Conservation (phyloP, 1,140 invertebrate genomes). For the Camponotus floridanus region DNA sequence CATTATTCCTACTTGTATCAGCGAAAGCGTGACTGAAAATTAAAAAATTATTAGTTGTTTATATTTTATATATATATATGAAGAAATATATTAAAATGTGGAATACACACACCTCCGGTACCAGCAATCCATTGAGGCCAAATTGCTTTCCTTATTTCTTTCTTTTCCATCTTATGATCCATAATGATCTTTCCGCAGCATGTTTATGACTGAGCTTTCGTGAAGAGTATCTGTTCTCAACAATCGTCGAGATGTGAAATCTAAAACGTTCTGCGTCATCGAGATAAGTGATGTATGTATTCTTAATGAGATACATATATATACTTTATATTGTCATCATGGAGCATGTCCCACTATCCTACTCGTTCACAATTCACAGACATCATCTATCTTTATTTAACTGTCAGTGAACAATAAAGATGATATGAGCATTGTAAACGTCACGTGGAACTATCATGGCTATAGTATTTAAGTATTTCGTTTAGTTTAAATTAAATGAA, state of each 20-base stretch:
- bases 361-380: too few relatives aligned
- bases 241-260: background rate
- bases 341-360: too few relatives aligned
- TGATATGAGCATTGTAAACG: too few relatives aligned
- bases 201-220: background rate
- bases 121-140: constrained; percentile 73
- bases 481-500: too few relatives aligned
- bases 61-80: constrained; percentile 3
- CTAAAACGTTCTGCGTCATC: background rate
- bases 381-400: too few relatives aligned
- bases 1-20: constrained; percentile 66
- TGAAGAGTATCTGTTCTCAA: background rate
- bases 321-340: too few relatives aligned
- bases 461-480: too few relatives aligned
- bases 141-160: background rate
- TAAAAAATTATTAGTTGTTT: background rate
- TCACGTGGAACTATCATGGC: too few relatives aligned
- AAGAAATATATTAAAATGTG: background rate
- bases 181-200: constrained; percentile 1
- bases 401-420: too few relatives aligned
- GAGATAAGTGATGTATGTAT: constrained; percentile 26
- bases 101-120: constrained; percentile 63
- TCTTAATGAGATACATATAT: background rate
- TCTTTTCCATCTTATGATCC: background rate
- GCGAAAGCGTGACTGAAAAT: constrained; percentile 67